Evolutionary conservation across 2,888 invertebrate genomes (phyloP).

Genomic region (Tetranychus truncatus): DNA sequence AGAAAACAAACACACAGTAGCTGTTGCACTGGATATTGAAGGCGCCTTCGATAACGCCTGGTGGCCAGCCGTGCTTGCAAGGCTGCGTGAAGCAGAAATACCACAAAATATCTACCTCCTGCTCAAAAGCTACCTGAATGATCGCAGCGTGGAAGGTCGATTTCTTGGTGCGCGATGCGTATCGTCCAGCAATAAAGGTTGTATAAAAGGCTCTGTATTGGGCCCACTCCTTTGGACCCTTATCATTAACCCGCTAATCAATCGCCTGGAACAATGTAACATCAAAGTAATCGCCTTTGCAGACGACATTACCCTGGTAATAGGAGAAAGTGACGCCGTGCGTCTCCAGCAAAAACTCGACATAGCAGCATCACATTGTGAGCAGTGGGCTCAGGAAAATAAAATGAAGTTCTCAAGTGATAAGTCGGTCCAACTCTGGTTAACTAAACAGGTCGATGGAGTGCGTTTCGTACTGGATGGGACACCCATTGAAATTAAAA

Average conservation of each 20-base stretch:
- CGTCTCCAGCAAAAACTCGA: neutral
- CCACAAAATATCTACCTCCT: neutral
- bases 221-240: slow-evolving; percentile 16
- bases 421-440: neutral
- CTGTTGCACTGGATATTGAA: slow-evolving; percentile 15
- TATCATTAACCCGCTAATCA: neutral
- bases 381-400: neutral
- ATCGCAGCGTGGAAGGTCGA: neutral
- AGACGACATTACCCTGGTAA: slow-evolving; percentile 6
- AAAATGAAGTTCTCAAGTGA: neutral
- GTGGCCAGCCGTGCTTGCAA: slow-evolving; percentile 4
- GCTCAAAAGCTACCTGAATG: neutral
- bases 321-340: neutral
- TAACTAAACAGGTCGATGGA: neutral
- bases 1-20: neutral
- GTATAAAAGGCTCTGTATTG: slow-evolving; percentile 9
- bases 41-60: slow-evolving; percentile 18
- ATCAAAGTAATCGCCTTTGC: slow-evolving; percentile 1
- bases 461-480: no score
- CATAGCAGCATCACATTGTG: neutral
- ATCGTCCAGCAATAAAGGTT: neutral
- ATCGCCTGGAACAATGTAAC: neutral
- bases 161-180: neutral
- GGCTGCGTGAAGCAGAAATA: neutral
- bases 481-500: neutral